Evolutionary conservation across 2,888 invertebrate genomes (phyloP), one percentile per base, ranked within the genome.

Genomic region (Lepidocyrtoides sp.): DNA sequence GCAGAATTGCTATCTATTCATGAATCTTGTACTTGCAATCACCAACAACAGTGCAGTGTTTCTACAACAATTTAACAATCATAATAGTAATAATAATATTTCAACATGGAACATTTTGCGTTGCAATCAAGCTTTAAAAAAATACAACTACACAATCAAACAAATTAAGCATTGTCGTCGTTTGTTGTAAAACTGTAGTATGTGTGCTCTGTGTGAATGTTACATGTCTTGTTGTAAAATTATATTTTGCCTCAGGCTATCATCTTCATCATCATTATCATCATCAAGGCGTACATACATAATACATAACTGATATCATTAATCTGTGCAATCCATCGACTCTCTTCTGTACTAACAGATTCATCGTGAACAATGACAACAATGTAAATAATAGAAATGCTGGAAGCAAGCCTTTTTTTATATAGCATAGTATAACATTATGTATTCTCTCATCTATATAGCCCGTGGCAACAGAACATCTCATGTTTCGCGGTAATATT

Each of bases 141-240:
- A 48, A 48, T 12, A 48, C 14, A 12, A 48, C 14, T 12, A 48
- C 2, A 12, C 12, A 2, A 48, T 8, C 12, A 48, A 12, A 12
- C 12, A 48, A 48, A 48, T 1, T 2, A 5, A 23, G 60, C 23
- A 5, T 5, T 60, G 12, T 60, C 23, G 60, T 23, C 26, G 23
- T 14, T 48, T 48, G n/a, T 66, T 66, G 10, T 66, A n/a, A n/a
- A 29, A n/a, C 29, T n/a, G 32, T 66, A 12, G 14, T 14, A 26
- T 32, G 66, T 66, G 66, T 66, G 1, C n/a, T 66, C n/a, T 14
- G 66, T 32, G 66, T 66, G 66, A 32, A 66, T 66, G 66, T 66
- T 29, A n/a, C 32, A 32, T 29, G 29, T 60, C 54, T 60, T 23
- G 12, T 60, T 60, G 48, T 36, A 60, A 23, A 12, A 26, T 66